Base-by-base conservation (phyloP, 2,797 vertebrate genomes). In the Channa striata region DNA sequence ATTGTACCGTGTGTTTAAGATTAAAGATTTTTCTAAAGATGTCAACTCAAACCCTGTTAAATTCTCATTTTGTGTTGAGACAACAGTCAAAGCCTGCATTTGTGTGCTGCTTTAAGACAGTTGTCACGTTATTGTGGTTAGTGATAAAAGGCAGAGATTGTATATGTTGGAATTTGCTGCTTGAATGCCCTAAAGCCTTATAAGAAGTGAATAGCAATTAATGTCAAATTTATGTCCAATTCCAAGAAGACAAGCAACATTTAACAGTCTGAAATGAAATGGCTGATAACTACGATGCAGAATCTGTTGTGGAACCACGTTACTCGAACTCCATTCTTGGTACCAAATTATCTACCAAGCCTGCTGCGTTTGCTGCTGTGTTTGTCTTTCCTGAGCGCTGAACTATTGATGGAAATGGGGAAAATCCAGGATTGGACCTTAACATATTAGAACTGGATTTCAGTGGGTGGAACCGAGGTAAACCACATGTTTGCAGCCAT, bases 141-240 rank as follows among this genome's bases (percentile, higher is more conserved):
- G 74, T 82, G 72, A 82, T 81, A 83, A 91, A 89, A 90, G 87
- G 86, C 87, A 89, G 91, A 92, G 93, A 94, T 93, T 94, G 93
- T 93, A 93, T 91, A 85, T 90, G 90, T 88, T 90, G 90, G 90
- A 93, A 91, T 91, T 87, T 93, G 94, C 94, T 95, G 93, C 94
- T 95, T 82, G 87, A 91, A 94, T 83, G 93, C 94, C 94, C 92
- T 87, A 74, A 95, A 94, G 94, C 94, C 94, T 95, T 95, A 94
- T 86, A 72, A 91, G 86, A 91, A 77, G 79, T 77, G 51, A 81
- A 91, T 77, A 86, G 79, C 80, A 88, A 88, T 87, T 85, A 70
- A 81, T 30, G 42, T 90, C 68, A 81, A 84, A 84, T 81, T 85
- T 50, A 67, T 72, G 56, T 78, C 72, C 52, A 82, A 82, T 85